A percentile compares a stretch with the other conserved stretches of the same genome.
phyloP scores from a whole-genome alignment of 2,888 invertebrate species.

The Julus scandinavius region DNA sequence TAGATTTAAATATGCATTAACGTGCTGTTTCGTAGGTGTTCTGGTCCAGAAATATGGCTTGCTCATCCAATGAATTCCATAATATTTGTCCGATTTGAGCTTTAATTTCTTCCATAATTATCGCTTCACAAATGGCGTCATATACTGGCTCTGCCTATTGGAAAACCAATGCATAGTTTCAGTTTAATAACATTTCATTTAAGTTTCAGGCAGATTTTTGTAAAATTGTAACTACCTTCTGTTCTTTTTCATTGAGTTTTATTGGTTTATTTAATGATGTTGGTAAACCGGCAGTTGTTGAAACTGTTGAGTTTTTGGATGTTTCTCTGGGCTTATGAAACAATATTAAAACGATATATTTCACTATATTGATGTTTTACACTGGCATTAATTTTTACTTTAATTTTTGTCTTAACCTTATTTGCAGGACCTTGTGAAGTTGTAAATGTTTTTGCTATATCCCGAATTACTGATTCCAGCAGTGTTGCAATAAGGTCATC shows the following conservation, averaged over 20 bases:
- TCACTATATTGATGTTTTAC: neutral
- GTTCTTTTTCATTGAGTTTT: neutral
- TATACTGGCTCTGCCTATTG: neutral
- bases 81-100: neutral
- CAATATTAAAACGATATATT: neutral
- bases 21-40: conserved; percentile 1
- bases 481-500: neutral
- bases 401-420: conserved; percentile 25
- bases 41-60: conserved; percentile 34
- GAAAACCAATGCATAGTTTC: neutral
- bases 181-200: neutral
- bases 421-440: conserved; percentile 51
- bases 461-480: neutral
- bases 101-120: conserved; percentile 48
- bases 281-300: neutral
- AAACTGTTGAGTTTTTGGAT: neutral
- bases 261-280: neutral
- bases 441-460: conserved; percentile 27
- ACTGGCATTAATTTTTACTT: neutral
- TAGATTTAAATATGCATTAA: neutral
- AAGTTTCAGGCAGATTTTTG: neutral
- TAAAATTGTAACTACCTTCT: neutral
- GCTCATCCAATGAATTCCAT: conserved; percentile 48
- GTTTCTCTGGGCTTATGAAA: conserved; percentile 1
- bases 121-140: neutral